Percentiles rank a stretch among this genome's conserved stretches.
phyloP scores from a whole-genome alignment of 1,140 invertebrate species.

The Halesus radiatus region DNA sequence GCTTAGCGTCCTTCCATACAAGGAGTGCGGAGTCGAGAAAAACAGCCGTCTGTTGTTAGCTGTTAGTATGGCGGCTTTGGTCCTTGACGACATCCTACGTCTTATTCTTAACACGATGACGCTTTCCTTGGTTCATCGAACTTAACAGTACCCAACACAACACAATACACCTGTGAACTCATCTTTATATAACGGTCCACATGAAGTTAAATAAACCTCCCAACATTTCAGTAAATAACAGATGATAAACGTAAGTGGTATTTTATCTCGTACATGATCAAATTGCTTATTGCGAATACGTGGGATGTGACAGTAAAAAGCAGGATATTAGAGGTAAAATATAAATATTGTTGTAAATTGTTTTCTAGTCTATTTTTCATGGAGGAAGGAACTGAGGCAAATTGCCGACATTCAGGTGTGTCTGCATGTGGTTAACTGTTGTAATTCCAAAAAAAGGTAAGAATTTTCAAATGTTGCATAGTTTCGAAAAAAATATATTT shows the following conservation, averaged over 20 bases:
- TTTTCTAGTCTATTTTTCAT: too few relatives aligned
- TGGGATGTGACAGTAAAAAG: neutral
- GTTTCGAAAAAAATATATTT: too few relatives aligned
- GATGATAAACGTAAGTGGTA: neutral
- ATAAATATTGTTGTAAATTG: too few relatives aligned
- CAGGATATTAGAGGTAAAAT: too few relatives aligned
- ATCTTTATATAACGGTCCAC: conserved; percentile 9
- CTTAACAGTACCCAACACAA: conserved; percentile 1
- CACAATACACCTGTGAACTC: neutral
- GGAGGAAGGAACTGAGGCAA: too few relatives aligned
- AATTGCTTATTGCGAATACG: neutral
- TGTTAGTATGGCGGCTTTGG: neutral
- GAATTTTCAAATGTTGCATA: too few relatives aligned
- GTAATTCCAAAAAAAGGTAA: too few relatives aligned
- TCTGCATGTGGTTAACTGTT: too few relatives aligned
- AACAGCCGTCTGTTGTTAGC: neutral
- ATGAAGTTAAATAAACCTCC: neutral
- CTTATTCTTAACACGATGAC: neutral
- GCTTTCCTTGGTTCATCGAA: conserved; percentile 17
- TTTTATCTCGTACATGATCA: neutral
- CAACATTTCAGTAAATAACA: neutral
- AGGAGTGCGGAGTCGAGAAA: neutral
- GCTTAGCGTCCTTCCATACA: conserved; percentile 9
- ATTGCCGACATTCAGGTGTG: too few relatives aligned
- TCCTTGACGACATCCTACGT: conserved; percentile 21